Conservation (phyloP, 2,888 invertebrate species). For the Junonia oenone region DNA sequence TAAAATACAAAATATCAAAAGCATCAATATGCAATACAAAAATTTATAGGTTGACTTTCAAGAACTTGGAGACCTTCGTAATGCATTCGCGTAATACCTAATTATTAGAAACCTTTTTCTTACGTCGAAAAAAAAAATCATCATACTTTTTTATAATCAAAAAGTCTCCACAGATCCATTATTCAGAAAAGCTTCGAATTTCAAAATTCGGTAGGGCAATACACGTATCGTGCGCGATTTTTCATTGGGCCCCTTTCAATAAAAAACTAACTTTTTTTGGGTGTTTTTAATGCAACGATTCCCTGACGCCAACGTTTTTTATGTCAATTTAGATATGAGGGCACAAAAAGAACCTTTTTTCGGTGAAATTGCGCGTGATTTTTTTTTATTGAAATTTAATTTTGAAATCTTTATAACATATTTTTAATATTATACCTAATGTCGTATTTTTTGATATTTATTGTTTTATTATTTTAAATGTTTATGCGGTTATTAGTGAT, state of each 20-base stretch:
- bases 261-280: constrained; percentile 42
- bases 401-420: background rate
- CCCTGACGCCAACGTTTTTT: constrained; percentile 7
- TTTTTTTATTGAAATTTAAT: constrained; percentile 8
- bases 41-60: no score
- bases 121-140: no score
- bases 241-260: constrained; percentile 64
- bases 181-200: constrained; percentile 48
- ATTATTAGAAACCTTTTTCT: no score
- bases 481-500: no score
- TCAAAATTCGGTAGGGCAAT: constrained; percentile 69
- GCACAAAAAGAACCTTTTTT: constrained; percentile 1
- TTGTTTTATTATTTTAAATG: no score
- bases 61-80: no score
- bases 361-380: background rate
- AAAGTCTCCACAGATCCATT: constrained; percentile 28
- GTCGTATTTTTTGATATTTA: no score
- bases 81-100: no score
- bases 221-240: constrained; percentile 56
- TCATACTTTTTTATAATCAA: no score
- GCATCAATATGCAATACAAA: no score
- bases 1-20: no score
- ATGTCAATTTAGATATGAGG: constrained; percentile 9
- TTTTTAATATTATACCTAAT: no score
- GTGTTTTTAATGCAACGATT: constrained; percentile 20